Evolutionary conservation across 1,140 invertebrate genomes (phyloP), one percentile per base, ranked within the genome.

Genomic region (Centruroides vittatus): DNA sequence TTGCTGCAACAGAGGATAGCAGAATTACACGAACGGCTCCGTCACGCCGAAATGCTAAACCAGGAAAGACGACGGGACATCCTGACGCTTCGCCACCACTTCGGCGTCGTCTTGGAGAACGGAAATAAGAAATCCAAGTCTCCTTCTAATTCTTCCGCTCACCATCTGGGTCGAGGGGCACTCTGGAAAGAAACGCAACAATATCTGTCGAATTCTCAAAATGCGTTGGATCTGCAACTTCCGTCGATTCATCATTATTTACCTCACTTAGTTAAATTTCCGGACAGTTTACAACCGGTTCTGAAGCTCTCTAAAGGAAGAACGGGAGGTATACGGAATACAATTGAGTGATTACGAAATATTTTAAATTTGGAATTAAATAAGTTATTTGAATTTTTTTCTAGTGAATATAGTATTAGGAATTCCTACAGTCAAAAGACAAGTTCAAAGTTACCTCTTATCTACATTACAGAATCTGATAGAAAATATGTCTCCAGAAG

Each of bases 391-490:
- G 8, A 23, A 53, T 54, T 66, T 62, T 61, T 53, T 67, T 64
- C 65, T 62, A 63, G 34, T 69, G 69, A 13, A 70, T 73, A 80
- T 94, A 57, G 86, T 95, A 0, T 76, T 96, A 35, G 93, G 89
- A 11, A 79, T 88, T 41, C 93, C 93, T 1, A 96, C 92, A 0
- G 93, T 96, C 1, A 85, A 84, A 67, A 77, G 93, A 54, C 86
- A 91, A 62, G 85, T 89, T 63, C 88, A 94, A 69, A 89, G 81
- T 64, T 97, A 98, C 74, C 78, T 98, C 35, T 76, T 92, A 70
- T 79, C 85, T n/a, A 95, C 93, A 0, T 72, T 96, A n/a, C 82
- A 87, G 68, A 93, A 92, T 74, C 74, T 98, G 4, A 76, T 97
- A 34, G 81, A 84, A 63, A 84, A 84, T 56, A 85, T 96, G 83